phyloP scores from a whole-genome alignment of 1,140 invertebrate species.

The Nasonia longicornis region DNA sequence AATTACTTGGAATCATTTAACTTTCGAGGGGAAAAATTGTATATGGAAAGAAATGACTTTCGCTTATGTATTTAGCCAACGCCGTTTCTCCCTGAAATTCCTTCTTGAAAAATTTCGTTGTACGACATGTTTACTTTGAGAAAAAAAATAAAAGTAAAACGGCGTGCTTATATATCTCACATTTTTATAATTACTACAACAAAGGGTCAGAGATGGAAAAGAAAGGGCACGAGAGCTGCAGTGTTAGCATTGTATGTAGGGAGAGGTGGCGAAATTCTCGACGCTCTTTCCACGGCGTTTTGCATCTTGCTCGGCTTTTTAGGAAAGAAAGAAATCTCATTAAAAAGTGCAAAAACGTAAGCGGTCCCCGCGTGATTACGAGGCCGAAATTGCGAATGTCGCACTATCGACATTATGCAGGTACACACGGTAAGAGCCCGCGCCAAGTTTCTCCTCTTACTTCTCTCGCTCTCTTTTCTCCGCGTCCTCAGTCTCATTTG shows the following conservation, averaged over 20 bases:
- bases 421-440: constrained; percentile 9
- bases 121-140: background rate
- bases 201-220: background rate
- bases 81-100: background rate
- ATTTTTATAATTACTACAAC: constrained; percentile 34
- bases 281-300: background rate
- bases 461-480: background rate
- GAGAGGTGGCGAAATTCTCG: background rate
- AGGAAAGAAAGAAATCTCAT: constrained; percentile 36
- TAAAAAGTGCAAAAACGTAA: constrained; percentile 35
- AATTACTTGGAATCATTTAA: too few relatives aligned
- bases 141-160: background rate
- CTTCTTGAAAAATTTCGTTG: background rate
- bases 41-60: background rate
- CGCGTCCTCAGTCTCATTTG: constrained; percentile 21
- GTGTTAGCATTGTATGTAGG: background rate
- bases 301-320: constrained; percentile 21
- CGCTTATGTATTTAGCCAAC: background rate
- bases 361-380: constrained; percentile 17
- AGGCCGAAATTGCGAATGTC: constrained; percentile 38
- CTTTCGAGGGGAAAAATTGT: background rate
- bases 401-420: constrained; percentile 31
- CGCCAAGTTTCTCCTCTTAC: background rate
- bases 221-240: background rate
- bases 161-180: background rate